Evolutionary conservation across 1,140 invertebrate species (phyloP), one percentile per base, ranked within the genome.

Genomic region (Magallana angulata): DNA sequence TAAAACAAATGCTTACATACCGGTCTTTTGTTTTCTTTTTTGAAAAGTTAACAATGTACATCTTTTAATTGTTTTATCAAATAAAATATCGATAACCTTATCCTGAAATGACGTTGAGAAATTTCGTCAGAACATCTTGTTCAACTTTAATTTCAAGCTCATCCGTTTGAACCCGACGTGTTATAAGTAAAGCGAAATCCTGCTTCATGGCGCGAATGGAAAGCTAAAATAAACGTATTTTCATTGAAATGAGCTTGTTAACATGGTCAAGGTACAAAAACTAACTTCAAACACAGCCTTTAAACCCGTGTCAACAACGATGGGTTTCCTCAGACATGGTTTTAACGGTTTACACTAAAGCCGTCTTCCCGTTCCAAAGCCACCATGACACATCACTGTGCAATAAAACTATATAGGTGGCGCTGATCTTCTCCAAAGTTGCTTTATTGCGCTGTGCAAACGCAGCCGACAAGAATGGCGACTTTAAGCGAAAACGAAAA

Each of bases 331-430:
- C 24, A 76, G 68, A 76, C 68, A 76, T 76, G 68, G 68, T 76
- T 76, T 76, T 76, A 76, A 76, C 68, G 11, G 36, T 76, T 76
- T 76, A 18, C 68, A 76, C 68, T 36, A 30, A 76, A 76, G 68
- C 24, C 24, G 24, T 11, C 36, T 76, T 76, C 36, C 68, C 68
- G 68, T 76, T 30, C 8, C 9, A 76, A 76, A 76, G 68, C 24
- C 68, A 76, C 68, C 68, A 76, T 76, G 68, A 76, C 68, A 76
- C 68, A 76, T 76, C 68, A 76, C 9, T 76, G 8, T 18, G 24
- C 68, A 76, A 76, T 76, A 76, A 76, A 24, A 76, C 68, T 76
- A 76, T 76, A 76, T 76, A 76, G 68, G 68, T 76, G 68, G 68
- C 68, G 68, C 68, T 76, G 24, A 30, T 76, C 7, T 6, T 30